Evolutionary conservation across 1,140 invertebrate genomes (phyloP), one percentile per base, ranked within the genome.

Genomic region (Sycophaga agraensis): DNA sequence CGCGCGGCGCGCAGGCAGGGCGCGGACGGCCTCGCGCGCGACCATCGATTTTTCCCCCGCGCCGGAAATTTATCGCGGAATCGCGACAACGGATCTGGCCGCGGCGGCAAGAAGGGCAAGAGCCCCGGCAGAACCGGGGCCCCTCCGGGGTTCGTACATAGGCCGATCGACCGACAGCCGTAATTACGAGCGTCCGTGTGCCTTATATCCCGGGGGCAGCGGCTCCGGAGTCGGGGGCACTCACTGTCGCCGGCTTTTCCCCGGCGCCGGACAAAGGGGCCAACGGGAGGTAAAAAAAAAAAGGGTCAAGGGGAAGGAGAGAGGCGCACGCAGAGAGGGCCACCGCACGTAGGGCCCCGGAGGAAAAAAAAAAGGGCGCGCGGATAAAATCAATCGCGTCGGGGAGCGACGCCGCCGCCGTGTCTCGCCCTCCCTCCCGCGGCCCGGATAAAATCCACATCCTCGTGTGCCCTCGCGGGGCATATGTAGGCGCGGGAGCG

Each of bases 361-460:
- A 16, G 46, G 51, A 26, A 21, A 4, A 22, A 39, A 24, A 21
- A 48, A 48, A 53, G 28, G 28, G 40, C 46, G 35, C 53, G 61
- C 42, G 40, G 54, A 62, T 66, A 58, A 65, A 69, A 69, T 70
- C 68, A 69, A 70, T 70, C 68, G 67, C 48, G 54, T 57, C 51
- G 54, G 65, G 42, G 55, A 59, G 48, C 48, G 31, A 12, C 43
- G 34, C 31, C 35, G 16, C 22, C 46, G 63, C 57, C 51, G 49
- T 26, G 14, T 46, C 43, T 46, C 43, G 22, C 43, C 26, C 43
- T 2, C 42, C 45, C 46, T 50, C 31, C 26, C 21, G 31, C 55
- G 59, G 55, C 46, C 58, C 53, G 65, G 59, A 65, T 69, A 65
- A 70, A 69, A 72, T 72, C 68, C 65, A 66, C 66, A 68, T 72